Percentiles rank a stretch among this genome's conserved stretches.
Conservation (phyloP, 2,113 vertebrate genomes). For the Rhinoderma darwinii region DNA sequence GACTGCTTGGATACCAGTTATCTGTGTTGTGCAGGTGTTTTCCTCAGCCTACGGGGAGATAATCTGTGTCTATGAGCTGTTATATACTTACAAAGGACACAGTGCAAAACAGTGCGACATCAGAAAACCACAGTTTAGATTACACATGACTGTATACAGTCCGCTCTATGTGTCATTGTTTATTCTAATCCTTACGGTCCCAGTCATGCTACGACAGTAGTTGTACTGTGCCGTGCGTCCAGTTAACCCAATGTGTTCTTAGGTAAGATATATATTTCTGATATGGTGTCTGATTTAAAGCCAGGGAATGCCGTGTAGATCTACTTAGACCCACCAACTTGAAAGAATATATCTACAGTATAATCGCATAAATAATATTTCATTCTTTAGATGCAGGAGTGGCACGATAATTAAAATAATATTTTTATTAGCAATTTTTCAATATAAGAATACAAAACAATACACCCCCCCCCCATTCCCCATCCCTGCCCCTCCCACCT, state of each 20-base stretch:
- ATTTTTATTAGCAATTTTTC: too few relatives aligned
- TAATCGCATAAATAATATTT: too few relatives aligned
- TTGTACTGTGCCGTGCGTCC: neutral
- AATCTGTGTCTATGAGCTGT: neutral
- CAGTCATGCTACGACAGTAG: neutral
- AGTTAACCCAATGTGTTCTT: neutral
- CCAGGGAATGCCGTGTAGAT: neutral
- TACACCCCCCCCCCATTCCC: too few relatives aligned
- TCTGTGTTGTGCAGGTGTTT: slow-evolving; percentile 10
- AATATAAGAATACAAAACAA: too few relatives aligned
- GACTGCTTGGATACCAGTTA: slow-evolving; percentile 28
- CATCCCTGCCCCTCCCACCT: too few relatives aligned
- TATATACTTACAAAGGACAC: slow-evolving; percentile 7
- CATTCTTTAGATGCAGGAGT: too few relatives aligned
- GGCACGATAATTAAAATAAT: too few relatives aligned
- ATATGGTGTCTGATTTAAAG: neutral
- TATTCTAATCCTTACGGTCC: neutral
- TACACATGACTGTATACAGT: neutral
- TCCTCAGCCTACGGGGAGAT: neutral
- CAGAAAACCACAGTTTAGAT: neutral
- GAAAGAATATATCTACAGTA: too few relatives aligned
- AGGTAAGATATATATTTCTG: neutral
- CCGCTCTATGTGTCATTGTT: neutral
- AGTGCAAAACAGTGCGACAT: neutral
- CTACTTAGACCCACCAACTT: too few relatives aligned